These are phyloP conservation scores for Zaprionus tsacasi DNA, from an alignment of 1,140 invertebrate species.

Conservation along the genomic window DNA sequence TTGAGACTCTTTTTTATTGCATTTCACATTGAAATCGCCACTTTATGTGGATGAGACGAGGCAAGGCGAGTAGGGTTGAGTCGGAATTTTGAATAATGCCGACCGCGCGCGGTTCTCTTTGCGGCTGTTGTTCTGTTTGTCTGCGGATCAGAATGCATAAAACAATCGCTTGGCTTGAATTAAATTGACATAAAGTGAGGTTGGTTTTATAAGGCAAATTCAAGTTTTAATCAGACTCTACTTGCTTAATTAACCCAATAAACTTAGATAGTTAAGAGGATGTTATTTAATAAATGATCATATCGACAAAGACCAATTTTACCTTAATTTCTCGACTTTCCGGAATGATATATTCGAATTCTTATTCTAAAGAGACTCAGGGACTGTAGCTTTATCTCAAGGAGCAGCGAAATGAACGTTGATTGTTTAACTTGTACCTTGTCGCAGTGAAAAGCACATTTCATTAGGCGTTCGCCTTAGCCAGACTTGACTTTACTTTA, in stretches of 20 bases:
- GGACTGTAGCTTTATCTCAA: not conserved
- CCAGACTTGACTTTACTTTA: conserved; percentile 17
- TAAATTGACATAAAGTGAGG: not conserved
- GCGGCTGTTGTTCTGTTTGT: not conserved
- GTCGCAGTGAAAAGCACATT: conserved; percentile 23
- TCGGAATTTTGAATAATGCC: not conserved
- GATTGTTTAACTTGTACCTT: conserved; percentile 30
- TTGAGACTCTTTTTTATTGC: conserved; percentile 26
- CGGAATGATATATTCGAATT: not conserved
- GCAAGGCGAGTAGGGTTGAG: not conserved
- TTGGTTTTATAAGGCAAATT: no score
- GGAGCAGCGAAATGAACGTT: conserved; percentile 10
- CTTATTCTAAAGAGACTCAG: not conserved
- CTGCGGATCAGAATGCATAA: not conserved
- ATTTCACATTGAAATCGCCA: conserved; percentile 65
- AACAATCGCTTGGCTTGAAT: not conserved
- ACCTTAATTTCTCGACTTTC: not conserved
- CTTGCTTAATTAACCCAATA: not conserved
- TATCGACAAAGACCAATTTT: not conserved
- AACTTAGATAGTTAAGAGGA: not conserved
- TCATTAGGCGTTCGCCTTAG: conserved; percentile 25
- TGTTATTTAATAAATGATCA: not conserved
- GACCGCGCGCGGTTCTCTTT: not conserved
- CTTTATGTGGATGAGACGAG: conserved; percentile 50
- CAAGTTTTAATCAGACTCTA: no score